Base-by-base conservation (phyloP, 1,140 invertebrate genomes). In the Euura lappo region DNA sequence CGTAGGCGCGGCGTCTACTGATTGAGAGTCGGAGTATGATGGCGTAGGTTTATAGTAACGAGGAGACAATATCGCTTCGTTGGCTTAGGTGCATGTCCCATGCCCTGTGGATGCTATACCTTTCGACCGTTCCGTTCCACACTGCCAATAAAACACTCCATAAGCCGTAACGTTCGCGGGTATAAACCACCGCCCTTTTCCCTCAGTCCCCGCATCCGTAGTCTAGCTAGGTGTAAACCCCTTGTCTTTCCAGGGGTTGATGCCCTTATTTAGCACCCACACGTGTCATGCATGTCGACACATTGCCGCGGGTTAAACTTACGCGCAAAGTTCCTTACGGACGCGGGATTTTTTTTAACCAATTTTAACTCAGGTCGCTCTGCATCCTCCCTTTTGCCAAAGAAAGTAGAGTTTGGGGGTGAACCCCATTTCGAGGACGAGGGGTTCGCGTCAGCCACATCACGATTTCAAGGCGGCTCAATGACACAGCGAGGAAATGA, bases 121-220 rank as follows among this genome's bases (percentile, higher is more conserved):
- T 11, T 51, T 51, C 51, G 51, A 4, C 6, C 51, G 51, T 6
- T 60, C 51, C 3, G 51, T n/a, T 60, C 51, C 6, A 60, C n/a
- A 60, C 51, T n/a, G 51, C 8, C 51, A 60, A 60, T 60, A 60
- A 60, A 60, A 60, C 51, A 60, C 51, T 60, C 51, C 51, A 60
- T 60, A 60, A 60, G 51, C 51, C 51, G 13, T 60, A 60, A 60
- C 51, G 13, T 60, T 60, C 51, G 51, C 51, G 51, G 51, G 51
- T 60, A 60, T 60, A n/a, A 60, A 60, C 13, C 51, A n/a, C 51
- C 51, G 51, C 13, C 51, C 28, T 28, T 28, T 28, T 28, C 28
- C 28, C 51, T 11, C 8, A 1, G 51, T 60, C 51, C 51, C 51
- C 51, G 51, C 51, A 3, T 60, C 6, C 51, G 51, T 60, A 60